phyloP scores from a whole-genome alignment of 1,140 invertebrate species.

The Diabrotica undecimpunctata region DNA sequence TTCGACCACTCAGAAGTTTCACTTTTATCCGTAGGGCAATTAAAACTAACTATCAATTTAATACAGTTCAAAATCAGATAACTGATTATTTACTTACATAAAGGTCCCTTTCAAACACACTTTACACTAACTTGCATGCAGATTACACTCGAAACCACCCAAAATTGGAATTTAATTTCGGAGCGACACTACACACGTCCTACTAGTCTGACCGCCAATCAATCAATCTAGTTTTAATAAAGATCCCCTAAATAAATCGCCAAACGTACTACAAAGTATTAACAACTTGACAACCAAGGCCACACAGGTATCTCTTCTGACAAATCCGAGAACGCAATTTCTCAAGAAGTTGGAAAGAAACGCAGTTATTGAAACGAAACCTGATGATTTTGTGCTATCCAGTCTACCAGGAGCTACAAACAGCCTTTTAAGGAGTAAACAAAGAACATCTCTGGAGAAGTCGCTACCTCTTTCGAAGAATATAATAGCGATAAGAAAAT shows the following conservation, averaged over 20 bases:
- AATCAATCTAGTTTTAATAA: conserved; percentile 42
- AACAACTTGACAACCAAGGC: conserved; percentile 17
- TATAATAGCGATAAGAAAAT: conserved; percentile 44
- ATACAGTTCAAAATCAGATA: too few species aligned
- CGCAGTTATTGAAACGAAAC: conserved; percentile 31
- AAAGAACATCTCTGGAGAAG: conserved; percentile 9
- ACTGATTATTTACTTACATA: too few species aligned
- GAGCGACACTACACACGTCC: too few species aligned
- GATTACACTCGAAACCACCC: too few species aligned
- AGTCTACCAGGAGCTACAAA: conserved; percentile 51
- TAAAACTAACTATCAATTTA: too few species aligned
- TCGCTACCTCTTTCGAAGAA: conserved; percentile 22
- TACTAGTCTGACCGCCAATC: too few species aligned
- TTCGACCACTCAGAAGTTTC: too few species aligned
- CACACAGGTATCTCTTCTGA: conserved; percentile 32
- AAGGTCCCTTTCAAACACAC: too few species aligned
- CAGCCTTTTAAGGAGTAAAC: conserved; percentile 8
- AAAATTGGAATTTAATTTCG: too few species aligned
- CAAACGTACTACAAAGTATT: conserved; percentile 31
- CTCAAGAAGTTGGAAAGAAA: conserved; percentile 38
- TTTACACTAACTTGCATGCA: too few species aligned
- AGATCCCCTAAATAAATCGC: conserved; percentile 37
- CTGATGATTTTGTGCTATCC: conserved; percentile 50
- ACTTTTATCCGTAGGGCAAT: too few species aligned
- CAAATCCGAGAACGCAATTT: conserved; percentile 34